Conservation (phyloP, 2,113 vertebrate genomes). For the Zosterops lateralis region DNA sequence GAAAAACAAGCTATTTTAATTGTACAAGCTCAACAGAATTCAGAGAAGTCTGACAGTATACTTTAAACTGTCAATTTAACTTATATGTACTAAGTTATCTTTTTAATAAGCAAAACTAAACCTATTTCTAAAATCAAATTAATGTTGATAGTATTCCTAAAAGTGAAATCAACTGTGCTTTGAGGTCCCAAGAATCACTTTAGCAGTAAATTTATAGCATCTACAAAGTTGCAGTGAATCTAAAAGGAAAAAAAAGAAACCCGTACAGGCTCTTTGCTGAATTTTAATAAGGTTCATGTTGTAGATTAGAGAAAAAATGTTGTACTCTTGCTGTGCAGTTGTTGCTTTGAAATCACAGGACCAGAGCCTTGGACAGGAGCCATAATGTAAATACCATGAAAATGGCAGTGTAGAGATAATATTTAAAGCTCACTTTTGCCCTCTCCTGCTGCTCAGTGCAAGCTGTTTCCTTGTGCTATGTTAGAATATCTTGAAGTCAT, state of each 20-base stretch:
- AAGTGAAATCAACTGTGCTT: background rate
- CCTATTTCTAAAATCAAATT: background rate
- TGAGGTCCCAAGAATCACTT: background rate
- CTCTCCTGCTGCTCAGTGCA: conserved; percentile 1
- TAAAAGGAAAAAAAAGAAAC: background rate
- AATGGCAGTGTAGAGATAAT: background rate
- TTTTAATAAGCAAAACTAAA: background rate
- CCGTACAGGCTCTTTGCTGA: background rate
- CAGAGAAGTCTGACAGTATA: background rate
- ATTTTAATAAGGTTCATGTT: conserved; percentile 18
- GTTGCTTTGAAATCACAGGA: conserved; percentile 25
- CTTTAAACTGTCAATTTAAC: background rate
- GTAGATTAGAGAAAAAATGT: background rate
- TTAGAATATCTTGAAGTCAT: background rate
- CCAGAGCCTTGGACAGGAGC: background rate
- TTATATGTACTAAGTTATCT: background rate
- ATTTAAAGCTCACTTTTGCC: conserved; percentile 32
- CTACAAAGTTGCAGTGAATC: background rate
- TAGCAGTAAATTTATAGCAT: background rate
- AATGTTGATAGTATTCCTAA: background rate
- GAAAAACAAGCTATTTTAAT: background rate
- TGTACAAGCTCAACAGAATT: background rate
- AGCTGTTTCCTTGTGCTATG: background rate
- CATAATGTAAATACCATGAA: conserved; percentile 24
- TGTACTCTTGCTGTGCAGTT: conserved; percentile 29